Conservation (phyloP, 2,888 invertebrate genomes). For the Yponomeuta evonymella region DNA sequence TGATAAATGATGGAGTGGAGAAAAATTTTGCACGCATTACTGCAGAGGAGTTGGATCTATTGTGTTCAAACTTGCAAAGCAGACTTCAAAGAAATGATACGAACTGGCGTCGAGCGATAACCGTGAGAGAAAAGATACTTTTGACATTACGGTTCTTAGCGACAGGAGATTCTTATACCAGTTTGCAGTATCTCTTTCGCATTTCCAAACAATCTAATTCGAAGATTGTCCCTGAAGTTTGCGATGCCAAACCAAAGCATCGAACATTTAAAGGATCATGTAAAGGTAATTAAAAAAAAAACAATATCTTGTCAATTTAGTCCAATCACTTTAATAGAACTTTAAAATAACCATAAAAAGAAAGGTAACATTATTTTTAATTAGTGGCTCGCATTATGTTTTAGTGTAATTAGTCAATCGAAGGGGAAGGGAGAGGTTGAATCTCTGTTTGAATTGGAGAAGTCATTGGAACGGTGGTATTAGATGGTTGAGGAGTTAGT, state of each 20-base stretch:
- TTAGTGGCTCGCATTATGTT: no score
- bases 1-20: slow-evolving; percentile 12
- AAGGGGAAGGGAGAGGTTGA: no score
- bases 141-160: slow-evolving; percentile 14
- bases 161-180: slow-evolving; percentile 12
- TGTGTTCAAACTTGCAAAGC: neutral
- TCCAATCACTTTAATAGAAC: neutral
- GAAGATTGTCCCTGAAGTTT: slow-evolving; percentile 10
- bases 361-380: no score
- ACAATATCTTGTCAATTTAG: neutral
- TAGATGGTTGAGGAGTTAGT: no score
- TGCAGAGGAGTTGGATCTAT: neutral
- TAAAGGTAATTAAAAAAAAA: slow-evolving; percentile 7
- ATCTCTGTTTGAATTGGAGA: no score
- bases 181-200: slow-evolving; percentile 6
- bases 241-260: slow-evolving; percentile 6
- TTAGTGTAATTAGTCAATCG: no score
- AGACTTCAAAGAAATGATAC: slow-evolving; percentile 10
- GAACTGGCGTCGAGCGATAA: slow-evolving; percentile 5
- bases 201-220: slow-evolving; percentile 12
- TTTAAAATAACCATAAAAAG: slow-evolving; percentile 11
- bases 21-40: slow-evolving; percentile 11
- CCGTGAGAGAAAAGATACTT: neutral
- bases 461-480: no score
- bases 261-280: slow-evolving; percentile 9